Evolutionary conservation across 92 coral and sea anemone genomes (phyloP).

Genomic region (Diadumene lineata): DNA sequence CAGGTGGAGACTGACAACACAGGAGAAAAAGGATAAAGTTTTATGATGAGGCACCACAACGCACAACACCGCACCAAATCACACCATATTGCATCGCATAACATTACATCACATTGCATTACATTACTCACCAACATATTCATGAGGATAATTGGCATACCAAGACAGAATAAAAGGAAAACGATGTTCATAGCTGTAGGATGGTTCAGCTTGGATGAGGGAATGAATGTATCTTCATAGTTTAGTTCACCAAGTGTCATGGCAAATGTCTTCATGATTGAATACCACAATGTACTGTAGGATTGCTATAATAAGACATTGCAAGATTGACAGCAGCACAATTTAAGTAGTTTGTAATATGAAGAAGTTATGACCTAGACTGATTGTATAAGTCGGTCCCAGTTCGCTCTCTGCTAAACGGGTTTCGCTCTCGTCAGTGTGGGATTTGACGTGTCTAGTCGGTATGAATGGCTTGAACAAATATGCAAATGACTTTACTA

Average conservation of each 20-base stretch:
- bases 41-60: no score
- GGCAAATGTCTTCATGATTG: constrained; percentile 76
- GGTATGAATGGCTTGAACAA: no score
- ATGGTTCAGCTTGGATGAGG: constrained; percentile 51
- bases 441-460: no score
- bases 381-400: no score
- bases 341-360: no score
- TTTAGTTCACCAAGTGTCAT: constrained; percentile 88
- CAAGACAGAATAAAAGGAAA: constrained; percentile 70
- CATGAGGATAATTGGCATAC: constrained; percentile 90
- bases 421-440: no score
- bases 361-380: no score
- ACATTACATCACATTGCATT: neutral
- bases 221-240: constrained; percentile 73
- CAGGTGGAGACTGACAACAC: no score
- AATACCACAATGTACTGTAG: constrained; percentile 43
- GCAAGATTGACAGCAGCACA: neutral
- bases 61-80: no score
- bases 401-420: no score
- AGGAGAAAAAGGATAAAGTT: no score
- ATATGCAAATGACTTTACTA: no score
- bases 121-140: constrained; percentile 77
- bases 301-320: constrained; percentile 5
- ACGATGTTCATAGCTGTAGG: constrained; percentile 56
- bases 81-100: neutral